phyloP scores from a whole-genome alignment of 2,888 invertebrate species.

The Melitaea athalia region DNA sequence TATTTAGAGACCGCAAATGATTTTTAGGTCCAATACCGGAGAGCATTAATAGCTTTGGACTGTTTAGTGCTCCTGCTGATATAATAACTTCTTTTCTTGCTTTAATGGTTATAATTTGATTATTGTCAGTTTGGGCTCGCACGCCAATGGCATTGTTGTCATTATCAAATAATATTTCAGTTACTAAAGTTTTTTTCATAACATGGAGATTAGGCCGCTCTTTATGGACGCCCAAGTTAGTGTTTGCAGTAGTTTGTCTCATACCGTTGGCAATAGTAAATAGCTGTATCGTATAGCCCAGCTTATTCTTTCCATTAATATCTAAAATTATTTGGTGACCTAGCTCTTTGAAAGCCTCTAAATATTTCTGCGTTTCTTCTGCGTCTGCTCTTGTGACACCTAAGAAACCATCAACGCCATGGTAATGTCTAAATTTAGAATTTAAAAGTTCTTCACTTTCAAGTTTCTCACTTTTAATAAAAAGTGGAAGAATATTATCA shows the following conservation, averaged over 20 bases:
- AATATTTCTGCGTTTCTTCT: slow-evolving; percentile 37
- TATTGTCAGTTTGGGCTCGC: slow-evolving; percentile 36
- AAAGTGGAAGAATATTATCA: slow-evolving; percentile 47
- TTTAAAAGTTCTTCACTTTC: slow-evolving; percentile 38
- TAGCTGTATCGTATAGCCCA: slow-evolving; percentile 50
- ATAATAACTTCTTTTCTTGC: slow-evolving; percentile 53
- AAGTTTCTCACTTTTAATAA: slow-evolving; percentile 51
- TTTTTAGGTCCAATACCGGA: slow-evolving; percentile 56
- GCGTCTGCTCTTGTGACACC: slow-evolving; percentile 42
- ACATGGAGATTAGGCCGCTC: slow-evolving; percentile 48
- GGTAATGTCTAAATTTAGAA: slow-evolving; percentile 40
- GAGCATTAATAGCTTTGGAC: slow-evolving; percentile 53
- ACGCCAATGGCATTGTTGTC: slow-evolving; percentile 51
- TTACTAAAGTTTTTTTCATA: slow-evolving; percentile 49
- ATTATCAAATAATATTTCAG: slow-evolving; percentile 50
- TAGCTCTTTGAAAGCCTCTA: slow-evolving; percentile 52
- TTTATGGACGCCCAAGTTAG: slow-evolving; percentile 47
- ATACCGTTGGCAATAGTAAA: slow-evolving; percentile 47
- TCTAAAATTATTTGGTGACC: slow-evolving; percentile 51
- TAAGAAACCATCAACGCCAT: slow-evolving; percentile 45
- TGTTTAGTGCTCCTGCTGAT: slow-evolving; percentile 53
- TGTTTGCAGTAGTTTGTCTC: slow-evolving; percentile 51
- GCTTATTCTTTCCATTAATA: slow-evolving; percentile 48
- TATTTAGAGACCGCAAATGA: slow-evolving; percentile 47
- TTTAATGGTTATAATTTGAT: slow-evolving; percentile 40